Evolutionary conservation across 2,113 vertebrate species (phyloP), one percentile per base, ranked within the genome.

Genomic region (Lasiurus borealis): DNA sequence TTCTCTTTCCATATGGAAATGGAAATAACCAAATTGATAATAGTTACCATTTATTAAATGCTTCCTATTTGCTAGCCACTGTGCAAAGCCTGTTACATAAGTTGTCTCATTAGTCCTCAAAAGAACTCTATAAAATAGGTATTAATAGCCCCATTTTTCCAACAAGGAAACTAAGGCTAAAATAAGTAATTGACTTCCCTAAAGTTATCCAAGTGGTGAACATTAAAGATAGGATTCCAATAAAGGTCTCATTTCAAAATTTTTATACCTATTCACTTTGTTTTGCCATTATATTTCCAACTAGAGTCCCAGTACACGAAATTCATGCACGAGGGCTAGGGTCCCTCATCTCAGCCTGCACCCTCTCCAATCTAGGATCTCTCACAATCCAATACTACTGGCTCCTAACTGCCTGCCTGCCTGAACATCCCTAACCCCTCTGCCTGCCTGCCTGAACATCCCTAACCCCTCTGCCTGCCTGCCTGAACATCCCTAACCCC

Each of bases 21-120:
- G 50, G 59, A 95, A 86, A 86, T 94, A 77, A 94, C 69, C 36
- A 88, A 71, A 76, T 85, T 64, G 86, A n/a, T 72, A 76, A n/a
- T 73, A 64, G 9, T 62, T 91, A 23, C 13, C 57, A 54, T 13
- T 50, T 50, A 68, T 15, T 75, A 78, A 84, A 40, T 48, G 50
- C 11, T 77, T 82, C 18, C 23, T 78, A 13, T 19, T 1, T 90
- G 16, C 15, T 50, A 90, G 64, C 66, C 34, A 72, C n/a, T 90
- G 3, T 82, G 48, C 40, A 36, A 59, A 80, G 29, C 29, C 77
- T 81, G 9, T 83, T 75, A 57, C 13, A 83, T 40, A 36, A 44
- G 73, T 59, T 75, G 40, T 87, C 57, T 75, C 31, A 48, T 73
- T 86, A 85, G 71, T 78, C 34, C 46, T 94, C 18, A 29, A 48